Conservation (phyloP, 1,140 invertebrate genomes). For the Notospermus geniculatus region DNA sequence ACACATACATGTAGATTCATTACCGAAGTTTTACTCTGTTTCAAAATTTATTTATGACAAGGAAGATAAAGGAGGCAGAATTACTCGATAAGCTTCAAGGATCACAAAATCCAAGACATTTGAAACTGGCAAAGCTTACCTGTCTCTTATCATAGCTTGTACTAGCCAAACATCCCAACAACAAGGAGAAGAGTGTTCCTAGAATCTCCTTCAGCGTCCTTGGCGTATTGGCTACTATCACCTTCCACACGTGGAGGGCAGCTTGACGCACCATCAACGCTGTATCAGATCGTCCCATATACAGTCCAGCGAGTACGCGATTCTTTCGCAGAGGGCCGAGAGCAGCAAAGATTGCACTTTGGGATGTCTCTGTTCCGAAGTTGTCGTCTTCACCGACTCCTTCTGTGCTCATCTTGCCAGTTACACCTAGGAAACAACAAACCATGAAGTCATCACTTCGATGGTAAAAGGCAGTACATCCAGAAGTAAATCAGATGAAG, state of each 20-base stretch:
- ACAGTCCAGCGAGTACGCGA: slow-evolving; percentile 89
- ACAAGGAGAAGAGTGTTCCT: slow-evolving; percentile 86
- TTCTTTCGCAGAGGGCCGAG: slow-evolving; percentile 88
- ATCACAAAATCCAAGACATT: neutral
- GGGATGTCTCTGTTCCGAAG: slow-evolving; percentile 96
- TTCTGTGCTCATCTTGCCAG: slow-evolving; percentile 98
- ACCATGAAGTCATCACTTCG: no score
- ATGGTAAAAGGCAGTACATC: no score
- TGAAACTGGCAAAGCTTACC: slow-evolving; percentile 41
- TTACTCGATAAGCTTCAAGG: neutral
- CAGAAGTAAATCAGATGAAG: no score
- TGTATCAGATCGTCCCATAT: slow-evolving; percentile 97
- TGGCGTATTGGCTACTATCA: slow-evolving; percentile 93
- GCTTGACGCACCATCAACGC: slow-evolving; percentile 95
- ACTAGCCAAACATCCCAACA: slow-evolving; percentile 90
- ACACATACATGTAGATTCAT: no score
- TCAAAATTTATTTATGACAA: neutral
- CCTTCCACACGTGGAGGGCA: slow-evolving; percentile 96
- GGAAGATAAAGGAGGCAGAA: no score
- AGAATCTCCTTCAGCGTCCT: slow-evolving; percentile 94
- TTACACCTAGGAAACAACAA: slow-evolving; percentile 81
- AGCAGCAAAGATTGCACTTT: slow-evolving; percentile 83
- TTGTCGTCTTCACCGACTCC: slow-evolving; percentile 98
- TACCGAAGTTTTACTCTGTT: neutral
- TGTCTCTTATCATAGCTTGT: slow-evolving; percentile 94